Conservation (phyloP, 2,888 invertebrate genomes). For the Dynastes tityus region DNA sequence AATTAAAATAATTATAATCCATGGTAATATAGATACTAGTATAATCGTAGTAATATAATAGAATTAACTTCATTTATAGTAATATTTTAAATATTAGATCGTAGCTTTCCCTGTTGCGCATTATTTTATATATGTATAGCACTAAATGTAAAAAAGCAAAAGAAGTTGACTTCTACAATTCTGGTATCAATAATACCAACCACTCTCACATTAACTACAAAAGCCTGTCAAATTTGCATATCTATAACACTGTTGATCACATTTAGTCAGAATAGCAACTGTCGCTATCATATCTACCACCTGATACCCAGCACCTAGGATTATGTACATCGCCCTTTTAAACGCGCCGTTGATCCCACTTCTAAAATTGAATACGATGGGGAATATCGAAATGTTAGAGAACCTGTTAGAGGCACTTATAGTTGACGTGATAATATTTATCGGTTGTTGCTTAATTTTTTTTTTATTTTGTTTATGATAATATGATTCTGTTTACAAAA, state of each 20-base stretch:
- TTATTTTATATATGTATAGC: no score
- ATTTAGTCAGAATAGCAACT: slow-evolving; percentile 60
- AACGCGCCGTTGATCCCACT: slow-evolving; percentile 59
- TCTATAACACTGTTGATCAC: slow-evolving; percentile 57
- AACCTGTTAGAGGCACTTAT: slow-evolving; percentile 16
- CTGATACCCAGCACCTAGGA: slow-evolving; percentile 59
- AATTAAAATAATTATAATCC: no score
- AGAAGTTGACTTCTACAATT: no score
- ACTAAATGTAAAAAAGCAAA: no score
- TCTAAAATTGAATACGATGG: slow-evolving; percentile 49
- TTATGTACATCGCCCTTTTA: slow-evolving; percentile 57
- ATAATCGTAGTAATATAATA: no score
- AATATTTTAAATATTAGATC: no score
- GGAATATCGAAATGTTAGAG: slow-evolving; percentile 39
- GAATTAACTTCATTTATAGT: no score
- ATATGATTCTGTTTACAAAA: no score
- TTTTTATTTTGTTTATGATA: no score
- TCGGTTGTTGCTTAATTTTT: not conserved
- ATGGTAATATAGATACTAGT: no score
- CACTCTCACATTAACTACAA: slow-evolving; percentile 9
- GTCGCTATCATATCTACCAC: slow-evolving; percentile 59
- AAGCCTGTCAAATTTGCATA: slow-evolving; percentile 54
- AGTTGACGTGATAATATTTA: slow-evolving; percentile 5
- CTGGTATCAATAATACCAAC: not conserved
- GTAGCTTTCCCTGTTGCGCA: no score